Evolutionary conservation across 2,888 invertebrate species (phyloP), one percentile per base, ranked within the genome.

Genomic region (Cataglyphis cursor): DNA sequence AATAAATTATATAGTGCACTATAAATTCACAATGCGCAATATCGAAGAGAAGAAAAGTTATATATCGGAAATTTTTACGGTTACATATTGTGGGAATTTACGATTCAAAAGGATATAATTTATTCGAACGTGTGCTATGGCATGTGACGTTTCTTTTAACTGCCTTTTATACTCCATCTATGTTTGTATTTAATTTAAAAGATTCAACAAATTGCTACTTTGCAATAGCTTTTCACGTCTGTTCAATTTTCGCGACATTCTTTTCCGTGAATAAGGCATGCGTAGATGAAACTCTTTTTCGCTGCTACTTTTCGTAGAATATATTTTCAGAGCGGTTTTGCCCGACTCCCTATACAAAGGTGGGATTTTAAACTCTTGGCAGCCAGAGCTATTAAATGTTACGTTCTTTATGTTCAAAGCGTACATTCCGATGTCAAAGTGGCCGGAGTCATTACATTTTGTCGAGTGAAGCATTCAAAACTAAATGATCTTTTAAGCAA

Each of bases 241-340:
- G 8, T 59, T 70, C 78, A 61, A 70, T 80, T 80, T 72, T 31
- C 24, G 35, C 9, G 72, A 80, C 72, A 61, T 80, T 80, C 44
- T 61, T 72, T 59, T 48, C 28, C 31, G 10, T 4, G 59, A 72
- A 35, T 35, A 57, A 72, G n/a, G n/a, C 15, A 61, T 59, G n/a
- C 10, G 48, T 18, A 48, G 48, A 48, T 28, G 41, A 59, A 59
- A 72, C 44, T 12, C 72, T 80, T 72, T 80, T 72, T 8, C 59
- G 28, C 15, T 28, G n/a, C n/a, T 65, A 24, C 18, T 78, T 28
- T 54, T 54, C 31, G 5, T 61, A 74, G 15, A 74, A 80, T 57
- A 44, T 70, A 80, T 70, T 57, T 48, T 18, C 70, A 44, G 6
- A 68, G 44, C 9, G 59, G 28, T 21, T 76, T 76, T 78, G 57